Evolutionary conservation across 2,113 vertebrate species (phyloP), one percentile per base, ranked within the genome.

Genomic region (Alces alces): DNA sequence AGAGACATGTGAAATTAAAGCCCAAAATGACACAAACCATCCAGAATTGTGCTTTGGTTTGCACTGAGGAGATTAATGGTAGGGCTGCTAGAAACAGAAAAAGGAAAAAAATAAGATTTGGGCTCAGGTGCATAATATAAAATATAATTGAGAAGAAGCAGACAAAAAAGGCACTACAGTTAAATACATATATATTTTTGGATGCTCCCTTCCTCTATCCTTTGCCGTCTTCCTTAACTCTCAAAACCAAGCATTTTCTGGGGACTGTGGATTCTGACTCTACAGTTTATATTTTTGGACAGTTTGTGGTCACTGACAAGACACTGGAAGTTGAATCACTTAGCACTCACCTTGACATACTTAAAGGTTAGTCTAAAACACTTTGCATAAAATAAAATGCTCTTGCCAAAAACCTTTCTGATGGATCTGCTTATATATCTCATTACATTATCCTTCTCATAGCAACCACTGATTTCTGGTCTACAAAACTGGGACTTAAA

Each of bases 331-430:
- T 21, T 66, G 64, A 94, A 96, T 90, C 36, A 76, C 39, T 23
- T 33, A 57, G 15, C 28, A 85, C 54, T 95, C 57, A 95, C 60
- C 21, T 91, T 64, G 47, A 85, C 61, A 89, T 70, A 82, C 52
- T 91, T 86, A 66, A 86, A 96, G 58, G 89, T 85, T 90, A 93
- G 85, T 86, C 43, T 91, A 91, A 96, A 96, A 90, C 10, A 57
- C 33, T 92, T 91, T 89, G 73, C 25, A 30, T 64, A 90, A 93
- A 95, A 85, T 84, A 80, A 96, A 94, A 93, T 76, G 52, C 16
- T 87, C 80, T 92, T 95, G 96, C 54, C 80, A 61, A 85, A 95
- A 95, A 92, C 30, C 52, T 61, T 86, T 36, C 73, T 2, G 45
- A 17, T 28, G 57, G 28, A 70, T 93, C 89, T 93, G 52, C 45